These are phyloP conservation scores for Brevimyrus niger DNA, from an alignment of 2,113 vertebrate species.

Conservation along the genomic window DNA sequence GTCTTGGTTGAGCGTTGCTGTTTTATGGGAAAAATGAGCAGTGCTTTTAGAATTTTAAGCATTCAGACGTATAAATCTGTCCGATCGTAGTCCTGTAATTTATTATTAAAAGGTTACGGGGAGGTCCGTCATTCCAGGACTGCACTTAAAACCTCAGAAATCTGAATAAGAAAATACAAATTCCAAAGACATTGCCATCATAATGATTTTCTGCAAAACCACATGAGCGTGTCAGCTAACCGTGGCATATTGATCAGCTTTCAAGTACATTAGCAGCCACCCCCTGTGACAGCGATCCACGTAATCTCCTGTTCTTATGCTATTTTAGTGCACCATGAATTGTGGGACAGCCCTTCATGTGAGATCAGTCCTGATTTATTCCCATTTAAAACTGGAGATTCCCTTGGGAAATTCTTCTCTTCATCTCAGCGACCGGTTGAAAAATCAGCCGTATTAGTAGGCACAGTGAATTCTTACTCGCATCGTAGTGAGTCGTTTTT, in stretches of 20 bases:
- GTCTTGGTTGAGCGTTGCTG: not conserved
- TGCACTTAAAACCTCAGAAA: not conserved
- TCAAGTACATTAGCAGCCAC: not conserved
- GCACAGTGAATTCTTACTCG: not conserved
- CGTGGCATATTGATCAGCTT: not conserved
- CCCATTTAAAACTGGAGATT: conserved; percentile 29
- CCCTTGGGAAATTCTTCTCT: conserved; percentile 36
- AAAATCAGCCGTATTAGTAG: not conserved
- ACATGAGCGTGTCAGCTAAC: not conserved
- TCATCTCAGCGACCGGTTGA: not conserved
- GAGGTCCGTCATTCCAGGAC: not conserved
- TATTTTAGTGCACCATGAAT: not conserved
- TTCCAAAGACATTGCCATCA: not conserved
- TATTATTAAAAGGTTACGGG: not conserved
- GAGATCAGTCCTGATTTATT: conserved; percentile 42
- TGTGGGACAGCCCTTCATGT: not conserved
- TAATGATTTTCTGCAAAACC: not conserved
- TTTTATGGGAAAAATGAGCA: not conserved
- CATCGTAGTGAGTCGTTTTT: not conserved
- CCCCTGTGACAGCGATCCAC: not conserved
- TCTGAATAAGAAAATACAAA: not conserved
- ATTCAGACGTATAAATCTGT: not conserved
- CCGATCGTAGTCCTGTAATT: not conserved
- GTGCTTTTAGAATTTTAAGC: not conserved
- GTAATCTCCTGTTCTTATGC: not conserved